These are phyloP conservation scores for Acronicta psi DNA, from an alignment of 2,888 invertebrate species.

Conservation along the genomic window DNA sequence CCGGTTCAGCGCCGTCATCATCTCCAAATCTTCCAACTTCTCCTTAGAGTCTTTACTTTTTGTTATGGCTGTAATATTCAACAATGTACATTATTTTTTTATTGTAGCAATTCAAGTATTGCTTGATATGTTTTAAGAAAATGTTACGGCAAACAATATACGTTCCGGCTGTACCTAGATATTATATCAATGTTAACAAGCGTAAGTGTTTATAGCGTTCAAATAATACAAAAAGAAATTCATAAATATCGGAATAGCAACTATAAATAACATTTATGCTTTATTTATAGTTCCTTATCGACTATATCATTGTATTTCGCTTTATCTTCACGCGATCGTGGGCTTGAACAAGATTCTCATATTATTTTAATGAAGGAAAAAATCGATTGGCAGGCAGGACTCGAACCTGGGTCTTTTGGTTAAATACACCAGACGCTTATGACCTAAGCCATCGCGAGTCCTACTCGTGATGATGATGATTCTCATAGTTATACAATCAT, in stretches of 20 bases:
- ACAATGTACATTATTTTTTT: conserved; percentile 3
- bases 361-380: no score
- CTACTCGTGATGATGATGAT: no score
- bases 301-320: conserved; percentile 13
- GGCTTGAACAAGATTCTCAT: conserved; percentile 34
- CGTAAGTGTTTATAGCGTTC: no score
- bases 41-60: conserved; percentile 90
- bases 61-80: conserved; percentile 86
- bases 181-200: no score
- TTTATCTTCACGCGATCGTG: conserved; percentile 47
- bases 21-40: conserved; percentile 87
- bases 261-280: background rate
- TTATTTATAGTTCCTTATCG: conserved; percentile 21
- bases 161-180: no score
- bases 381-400: no score
- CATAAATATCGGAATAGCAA: conserved; percentile 1
- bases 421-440: no score
- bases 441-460: no score
- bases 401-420: no score
- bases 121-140: no score
- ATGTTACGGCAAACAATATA: no score
- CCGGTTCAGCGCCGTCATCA: conserved; percentile 83
- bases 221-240: no score
- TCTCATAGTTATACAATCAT: conserved; percentile 32
- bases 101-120: background rate